Evolutionary conservation across 2,797 vertebrate genomes (phyloP).

Genomic region (Parotocinclus haroldoi): DNA sequence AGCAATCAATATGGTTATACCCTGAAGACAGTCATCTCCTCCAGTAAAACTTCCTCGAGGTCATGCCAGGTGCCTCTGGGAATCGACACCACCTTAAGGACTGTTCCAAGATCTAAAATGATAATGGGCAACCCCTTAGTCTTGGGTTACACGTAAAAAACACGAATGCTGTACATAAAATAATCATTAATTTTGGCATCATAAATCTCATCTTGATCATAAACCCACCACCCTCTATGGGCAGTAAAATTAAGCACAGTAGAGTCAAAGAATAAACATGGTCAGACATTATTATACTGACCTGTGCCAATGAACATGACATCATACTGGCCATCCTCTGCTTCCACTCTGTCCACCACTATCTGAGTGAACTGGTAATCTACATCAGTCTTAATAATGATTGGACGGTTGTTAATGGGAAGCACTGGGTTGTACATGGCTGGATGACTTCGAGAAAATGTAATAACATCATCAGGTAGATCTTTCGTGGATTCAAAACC

Average conservation of each 20-base stretch:
- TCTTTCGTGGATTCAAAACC: slow-evolving; percentile 97
- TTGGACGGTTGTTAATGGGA: slow-evolving; percentile 89
- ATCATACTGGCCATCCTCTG: slow-evolving; percentile 95
- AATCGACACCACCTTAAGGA: slow-evolving; percentile 96
- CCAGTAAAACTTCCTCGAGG: slow-evolving; percentile 94
- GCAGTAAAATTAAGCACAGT: too few relatives aligned
- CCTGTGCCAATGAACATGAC: slow-evolving; percentile 99
- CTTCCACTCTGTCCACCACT: slow-evolving; percentile 94
- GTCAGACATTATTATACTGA: slow-evolving; percentile 46
- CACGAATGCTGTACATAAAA: too few relatives aligned
- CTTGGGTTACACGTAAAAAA: too few relatives aligned
- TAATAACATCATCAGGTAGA: slow-evolving; percentile 95
- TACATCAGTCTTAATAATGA: slow-evolving; percentile 94
- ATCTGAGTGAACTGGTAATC: slow-evolving; percentile 98
- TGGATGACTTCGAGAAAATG: slow-evolving; percentile 93
- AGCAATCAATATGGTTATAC: too few relatives aligned
- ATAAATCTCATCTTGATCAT: too few relatives aligned
- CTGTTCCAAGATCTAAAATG: slow-evolving; percentile 85
- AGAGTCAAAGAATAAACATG: too few relatives aligned
- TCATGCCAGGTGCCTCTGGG: slow-evolving; percentile 97
- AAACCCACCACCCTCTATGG: too few relatives aligned
- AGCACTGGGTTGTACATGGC: slow-evolving; percentile 95
- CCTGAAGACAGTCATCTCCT: slow-evolving; percentile 96
- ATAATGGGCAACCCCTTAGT: slow-evolving; percentile 1
- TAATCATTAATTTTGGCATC: too few relatives aligned